Conservation (phyloP, 1,140 invertebrate species). For the Euborellia annulipes region DNA sequence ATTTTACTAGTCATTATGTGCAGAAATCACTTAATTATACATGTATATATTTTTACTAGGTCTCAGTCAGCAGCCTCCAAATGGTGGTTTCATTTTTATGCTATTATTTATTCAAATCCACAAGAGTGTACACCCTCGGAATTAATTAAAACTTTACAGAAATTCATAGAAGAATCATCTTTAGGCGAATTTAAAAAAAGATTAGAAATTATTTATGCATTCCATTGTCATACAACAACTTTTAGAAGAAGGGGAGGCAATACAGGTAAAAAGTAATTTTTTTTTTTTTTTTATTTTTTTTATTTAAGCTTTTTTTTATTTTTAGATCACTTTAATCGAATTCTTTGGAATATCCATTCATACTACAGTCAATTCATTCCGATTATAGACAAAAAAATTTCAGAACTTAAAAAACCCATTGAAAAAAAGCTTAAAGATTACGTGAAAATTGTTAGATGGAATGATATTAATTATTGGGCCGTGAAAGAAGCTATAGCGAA, state of each 20-base stretch:
- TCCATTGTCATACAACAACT: slow-evolving; percentile 46
- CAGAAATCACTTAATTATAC: too few species aligned
- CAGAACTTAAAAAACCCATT: slow-evolving; percentile 53
- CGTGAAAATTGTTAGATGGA: slow-evolving; percentile 92
- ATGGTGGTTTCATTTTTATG: slow-evolving; percentile 85
- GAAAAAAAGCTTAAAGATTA: slow-evolving; percentile 86
- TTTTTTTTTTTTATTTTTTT: not conserved
- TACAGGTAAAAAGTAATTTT: slow-evolving; percentile 22
- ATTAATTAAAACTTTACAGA: slow-evolving; percentile 43
- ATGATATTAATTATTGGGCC: slow-evolving; percentile 89
- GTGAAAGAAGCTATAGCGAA: slow-evolving; percentile 76
- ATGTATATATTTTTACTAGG: slow-evolving; percentile 25
- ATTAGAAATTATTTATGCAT: slow-evolving; percentile 58
- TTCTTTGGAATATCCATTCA: slow-evolving; percentile 71
- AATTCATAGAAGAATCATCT: slow-evolving; percentile 71
- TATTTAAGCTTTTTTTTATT: slow-evolving; percentile 13
- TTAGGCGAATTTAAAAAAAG: slow-evolving; percentile 70
- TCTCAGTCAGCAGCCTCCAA: slow-evolving; percentile 46
- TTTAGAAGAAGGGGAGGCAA: slow-evolving; percentile 24
- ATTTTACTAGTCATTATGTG: too few species aligned
- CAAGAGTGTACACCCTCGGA: too few species aligned
- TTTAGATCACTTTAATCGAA: slow-evolving; percentile 39
- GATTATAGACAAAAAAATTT: slow-evolving; percentile 45
- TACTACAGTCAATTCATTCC: slow-evolving; percentile 70
- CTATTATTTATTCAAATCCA: slow-evolving; percentile 37